phyloP scores from a whole-genome alignment of 2,797 vertebrate species.

The Buceros bicornis region DNA sequence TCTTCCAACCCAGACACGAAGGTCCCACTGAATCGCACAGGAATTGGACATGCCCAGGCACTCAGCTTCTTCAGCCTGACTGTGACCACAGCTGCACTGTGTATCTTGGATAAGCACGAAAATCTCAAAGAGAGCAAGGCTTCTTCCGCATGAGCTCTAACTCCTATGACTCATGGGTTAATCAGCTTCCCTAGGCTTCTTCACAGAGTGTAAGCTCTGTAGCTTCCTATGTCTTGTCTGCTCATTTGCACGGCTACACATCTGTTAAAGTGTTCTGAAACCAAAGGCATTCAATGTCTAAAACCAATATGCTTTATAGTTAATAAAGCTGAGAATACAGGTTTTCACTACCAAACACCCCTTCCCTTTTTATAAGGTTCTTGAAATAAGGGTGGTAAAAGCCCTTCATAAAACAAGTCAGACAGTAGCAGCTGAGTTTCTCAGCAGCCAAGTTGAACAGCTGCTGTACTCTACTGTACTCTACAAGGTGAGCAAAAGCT shows the following conservation, averaged over 20 bases:
- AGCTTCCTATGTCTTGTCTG: neutral
- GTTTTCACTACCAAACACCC: neutral
- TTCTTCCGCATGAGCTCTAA: neutral
- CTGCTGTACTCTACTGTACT: neutral
- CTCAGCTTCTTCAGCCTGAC: neutral
- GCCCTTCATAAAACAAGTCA: neutral
- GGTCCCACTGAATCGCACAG: neutral
- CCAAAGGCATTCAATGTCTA: neutral
- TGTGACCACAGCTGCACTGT: neutral
- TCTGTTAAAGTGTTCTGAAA: neutral
- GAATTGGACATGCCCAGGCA: neutral
- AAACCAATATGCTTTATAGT: neutral
- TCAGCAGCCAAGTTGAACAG: neutral
- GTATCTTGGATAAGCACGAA: neutral
- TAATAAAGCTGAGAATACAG: neutral
- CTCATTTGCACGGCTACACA: neutral
- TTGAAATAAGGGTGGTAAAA: neutral
- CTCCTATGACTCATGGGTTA: neutral
- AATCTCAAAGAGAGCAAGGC: neutral
- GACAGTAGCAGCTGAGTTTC: neutral
- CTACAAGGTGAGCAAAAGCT: neutral
- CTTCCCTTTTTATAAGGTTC: neutral
- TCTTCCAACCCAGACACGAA: neutral
- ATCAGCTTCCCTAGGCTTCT: neutral
- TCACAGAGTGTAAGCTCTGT: neutral